These are phyloP conservation scores for Todiramphus saurophagus DNA, from an alignment of 2,113 vertebrate genomes.

Conservation along the genomic window DNA sequence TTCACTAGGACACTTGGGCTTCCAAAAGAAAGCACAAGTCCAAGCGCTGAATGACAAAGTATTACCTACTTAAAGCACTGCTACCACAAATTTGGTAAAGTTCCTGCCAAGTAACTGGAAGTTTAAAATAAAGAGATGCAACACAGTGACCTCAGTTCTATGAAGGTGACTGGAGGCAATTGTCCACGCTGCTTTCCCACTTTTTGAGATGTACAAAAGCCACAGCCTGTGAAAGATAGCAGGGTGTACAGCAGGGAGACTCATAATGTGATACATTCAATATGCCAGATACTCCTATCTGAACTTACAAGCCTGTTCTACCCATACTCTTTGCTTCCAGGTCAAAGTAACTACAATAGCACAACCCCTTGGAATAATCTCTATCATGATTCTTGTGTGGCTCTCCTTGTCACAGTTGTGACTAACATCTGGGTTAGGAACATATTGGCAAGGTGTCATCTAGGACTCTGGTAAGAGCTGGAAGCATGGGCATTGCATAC, in stretches of 20 bases:
- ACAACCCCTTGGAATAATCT: neutral
- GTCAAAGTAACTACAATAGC: neutral
- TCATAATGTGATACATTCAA: fast-evolving
- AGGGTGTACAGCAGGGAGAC: neutral
- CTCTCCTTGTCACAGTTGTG: neutral
- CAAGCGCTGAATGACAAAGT: neutral
- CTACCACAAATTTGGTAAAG: neutral
- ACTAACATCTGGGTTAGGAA: neutral
- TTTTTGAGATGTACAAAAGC: neutral
- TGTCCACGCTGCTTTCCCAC: neutral
- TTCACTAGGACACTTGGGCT: neutral
- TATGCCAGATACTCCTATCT: neutral
- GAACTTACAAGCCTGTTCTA: neutral
- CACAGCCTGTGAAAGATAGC: neutral
- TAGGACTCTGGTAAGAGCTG: neutral
- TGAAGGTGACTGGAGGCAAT: neutral
- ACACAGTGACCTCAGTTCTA: neutral
- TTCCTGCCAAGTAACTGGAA: neutral
- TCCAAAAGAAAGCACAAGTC: neutral
- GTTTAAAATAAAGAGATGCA: neutral
- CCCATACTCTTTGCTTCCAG: neutral
- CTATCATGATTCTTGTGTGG: neutral
- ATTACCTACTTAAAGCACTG: neutral
- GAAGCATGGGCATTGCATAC: neutral
- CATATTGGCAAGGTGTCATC: neutral